Evolutionary conservation across 1,140 invertebrate species (phyloP).

Genomic region (Eciton burchellii): DNA sequence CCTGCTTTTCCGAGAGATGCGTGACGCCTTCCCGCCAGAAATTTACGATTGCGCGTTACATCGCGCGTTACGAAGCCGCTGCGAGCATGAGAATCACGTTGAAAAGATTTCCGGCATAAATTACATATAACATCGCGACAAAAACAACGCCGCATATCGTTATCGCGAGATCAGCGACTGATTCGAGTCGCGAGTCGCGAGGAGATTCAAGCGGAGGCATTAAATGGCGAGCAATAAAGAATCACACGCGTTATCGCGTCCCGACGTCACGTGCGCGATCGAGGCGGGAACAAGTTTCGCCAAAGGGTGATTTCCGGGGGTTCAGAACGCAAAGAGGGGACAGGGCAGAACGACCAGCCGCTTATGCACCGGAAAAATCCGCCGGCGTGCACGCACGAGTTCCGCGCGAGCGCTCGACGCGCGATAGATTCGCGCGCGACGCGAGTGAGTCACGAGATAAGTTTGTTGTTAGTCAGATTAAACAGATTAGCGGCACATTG

Average conservation of each 20-base stretch:
- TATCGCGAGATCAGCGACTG: neutral
- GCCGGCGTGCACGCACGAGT: neutral
- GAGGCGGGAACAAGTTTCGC: neutral
- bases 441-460: constrained; percentile 81
- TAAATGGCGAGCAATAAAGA: neutral
- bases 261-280: neutral
- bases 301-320: constrained; percentile 8
- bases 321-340: neutral
- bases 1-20: too few species aligned
- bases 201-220: constrained; percentile 6
- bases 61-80: too few species aligned
- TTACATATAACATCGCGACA: neutral
- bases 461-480: constrained; percentile 82
- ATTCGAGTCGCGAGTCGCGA: neutral
- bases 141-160: neutral
- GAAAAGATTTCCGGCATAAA: neutral
- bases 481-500: constrained; percentile 82
- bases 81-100: too few species aligned
- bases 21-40: too few species aligned
- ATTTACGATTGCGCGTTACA: too few species aligned
- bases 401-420: constrained; percentile 27
- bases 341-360: neutral
- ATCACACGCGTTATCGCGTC: constrained; percentile 12
- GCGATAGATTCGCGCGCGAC: constrained; percentile 56
- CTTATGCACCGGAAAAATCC: constrained; percentile 51